Percentiles rank a stretch among this genome's conserved stretches.
Evolutionary conservation across 2,888 invertebrate species (phyloP).

Genomic region (Peribatodes rhomboidaria): DNA sequence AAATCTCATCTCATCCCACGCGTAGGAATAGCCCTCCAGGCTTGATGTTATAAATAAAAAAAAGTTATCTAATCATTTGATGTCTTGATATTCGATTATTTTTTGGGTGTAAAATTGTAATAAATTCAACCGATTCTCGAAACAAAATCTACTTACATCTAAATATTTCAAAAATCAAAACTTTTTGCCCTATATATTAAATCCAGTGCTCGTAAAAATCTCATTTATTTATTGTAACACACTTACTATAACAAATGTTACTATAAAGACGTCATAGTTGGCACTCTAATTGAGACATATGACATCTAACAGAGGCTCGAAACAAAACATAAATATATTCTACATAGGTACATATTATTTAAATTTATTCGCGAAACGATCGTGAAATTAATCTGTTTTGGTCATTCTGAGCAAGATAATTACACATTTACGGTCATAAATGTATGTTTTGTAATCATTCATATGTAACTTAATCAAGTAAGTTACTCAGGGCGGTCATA

Average conservation of each 20-base stretch:
- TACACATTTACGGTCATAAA: conserved; percentile 20
- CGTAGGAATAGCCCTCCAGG: too few species aligned
- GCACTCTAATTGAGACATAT: conserved; percentile 25
- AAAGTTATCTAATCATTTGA: too few species aligned
- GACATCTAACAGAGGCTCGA: conserved; percentile 13
- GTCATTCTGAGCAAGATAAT: conserved; percentile 30
- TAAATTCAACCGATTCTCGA: too few species aligned
- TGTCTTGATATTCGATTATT: too few species aligned
- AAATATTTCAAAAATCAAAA: too few species aligned
- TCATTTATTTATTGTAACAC: not conserved
- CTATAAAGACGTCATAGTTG: conserved; percentile 18
- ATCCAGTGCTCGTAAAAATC: too few species aligned
- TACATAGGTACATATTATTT: conserved; percentile 22
- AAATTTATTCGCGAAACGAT: conserved; percentile 39
- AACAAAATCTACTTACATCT: too few species aligned
- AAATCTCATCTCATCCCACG: too few species aligned
- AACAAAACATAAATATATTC: conserved; percentile 18
- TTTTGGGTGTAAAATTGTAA: too few species aligned
- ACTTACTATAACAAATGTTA: not conserved
- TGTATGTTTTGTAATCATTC: conserved; percentile 19
- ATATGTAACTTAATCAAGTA: conserved; percentile 22
- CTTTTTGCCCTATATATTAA: too few species aligned
- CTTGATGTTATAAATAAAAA: too few species aligned
- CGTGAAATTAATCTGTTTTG: conserved; percentile 45
- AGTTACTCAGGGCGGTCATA: conserved; percentile 35